These are phyloP conservation scores for Hipparchia semele DNA, from an alignment of 2,888 invertebrate species.

Conservation along the genomic window DNA sequence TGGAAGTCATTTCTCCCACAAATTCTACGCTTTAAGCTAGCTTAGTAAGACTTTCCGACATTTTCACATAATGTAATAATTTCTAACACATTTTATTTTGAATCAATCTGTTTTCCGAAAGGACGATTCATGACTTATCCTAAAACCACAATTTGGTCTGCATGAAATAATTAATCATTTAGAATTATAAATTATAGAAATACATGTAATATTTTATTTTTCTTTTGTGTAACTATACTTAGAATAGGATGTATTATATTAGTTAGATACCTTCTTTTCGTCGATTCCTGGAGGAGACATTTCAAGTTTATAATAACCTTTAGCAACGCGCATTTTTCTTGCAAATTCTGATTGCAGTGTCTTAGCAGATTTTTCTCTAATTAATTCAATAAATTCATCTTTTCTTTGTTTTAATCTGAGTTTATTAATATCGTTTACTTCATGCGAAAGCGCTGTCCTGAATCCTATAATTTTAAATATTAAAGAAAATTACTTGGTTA, in stretches of 20 bases:
- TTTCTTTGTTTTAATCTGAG: slow-evolving; percentile 51
- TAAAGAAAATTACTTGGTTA: not conserved
- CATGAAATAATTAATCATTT: too few relatives aligned
- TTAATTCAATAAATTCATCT: slow-evolving; percentile 43
- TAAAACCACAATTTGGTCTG: too few relatives aligned
- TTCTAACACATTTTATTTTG: too few relatives aligned
- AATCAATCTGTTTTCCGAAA: too few relatives aligned
- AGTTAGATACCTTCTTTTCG: slow-evolving; percentile 54
- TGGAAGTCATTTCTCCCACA: too few relatives aligned
- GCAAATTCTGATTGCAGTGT: slow-evolving; percentile 58
- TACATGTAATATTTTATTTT: too few relatives aligned
- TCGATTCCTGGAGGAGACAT: slow-evolving; percentile 58
- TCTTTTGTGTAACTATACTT: too few relatives aligned
- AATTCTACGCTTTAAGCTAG: too few relatives aligned
- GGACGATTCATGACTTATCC: too few relatives aligned
- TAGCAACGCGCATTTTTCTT: slow-evolving; percentile 58
- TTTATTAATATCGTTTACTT: slow-evolving; percentile 46
- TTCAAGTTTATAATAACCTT: slow-evolving; percentile 67
- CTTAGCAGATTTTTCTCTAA: slow-evolving; percentile 54
- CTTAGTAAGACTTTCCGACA: too few relatives aligned
- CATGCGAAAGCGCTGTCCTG: slow-evolving; percentile 23
- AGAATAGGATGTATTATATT: not conserved
- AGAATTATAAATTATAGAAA: too few relatives aligned
- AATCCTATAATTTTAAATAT: slow-evolving; percentile 25
- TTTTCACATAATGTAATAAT: too few relatives aligned